Percentiles rank a stretch among this genome's conserved stretches.
Evolutionary conservation across 2,113 vertebrate genomes (phyloP).

Genomic region (Callorhinus ursinus): DNA sequence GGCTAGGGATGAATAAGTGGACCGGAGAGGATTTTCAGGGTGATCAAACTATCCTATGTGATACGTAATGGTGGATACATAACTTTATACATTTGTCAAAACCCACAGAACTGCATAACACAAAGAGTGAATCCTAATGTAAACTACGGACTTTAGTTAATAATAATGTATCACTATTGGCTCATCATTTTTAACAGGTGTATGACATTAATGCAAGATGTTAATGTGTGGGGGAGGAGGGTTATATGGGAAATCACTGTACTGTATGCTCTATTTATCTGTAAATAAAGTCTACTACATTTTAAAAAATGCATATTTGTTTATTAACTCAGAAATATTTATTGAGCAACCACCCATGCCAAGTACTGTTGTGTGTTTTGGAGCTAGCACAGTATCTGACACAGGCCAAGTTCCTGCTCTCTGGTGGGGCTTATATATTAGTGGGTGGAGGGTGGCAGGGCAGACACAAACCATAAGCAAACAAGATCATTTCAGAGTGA

Average conservation of each 20-base stretch:
- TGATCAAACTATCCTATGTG: neutral
- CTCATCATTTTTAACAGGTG: neutral
- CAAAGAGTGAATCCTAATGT: neutral
- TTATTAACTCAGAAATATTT: neutral
- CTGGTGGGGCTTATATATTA: neutral
- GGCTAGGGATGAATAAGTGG: neutral
- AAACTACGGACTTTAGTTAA: neutral
- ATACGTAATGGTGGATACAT: neutral
- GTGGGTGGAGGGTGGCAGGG: neutral
- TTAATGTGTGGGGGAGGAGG: neutral
- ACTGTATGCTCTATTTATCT: neutral
- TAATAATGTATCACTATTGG: neutral
- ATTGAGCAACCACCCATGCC: neutral
- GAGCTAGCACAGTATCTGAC: neutral
- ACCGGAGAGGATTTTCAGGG: neutral
- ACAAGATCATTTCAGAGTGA: neutral
- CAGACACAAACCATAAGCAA: too few relatives aligned
- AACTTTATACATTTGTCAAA: neutral
- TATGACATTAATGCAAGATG: neutral
- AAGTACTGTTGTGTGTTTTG: neutral
- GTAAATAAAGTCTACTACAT: neutral
- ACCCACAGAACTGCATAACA: neutral
- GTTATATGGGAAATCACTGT: neutral
- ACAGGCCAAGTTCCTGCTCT: neutral
- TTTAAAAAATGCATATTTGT: neutral